Evolutionary conservation across 2,797 vertebrate species (phyloP).

Genomic region (Mycteria americana): DNA sequence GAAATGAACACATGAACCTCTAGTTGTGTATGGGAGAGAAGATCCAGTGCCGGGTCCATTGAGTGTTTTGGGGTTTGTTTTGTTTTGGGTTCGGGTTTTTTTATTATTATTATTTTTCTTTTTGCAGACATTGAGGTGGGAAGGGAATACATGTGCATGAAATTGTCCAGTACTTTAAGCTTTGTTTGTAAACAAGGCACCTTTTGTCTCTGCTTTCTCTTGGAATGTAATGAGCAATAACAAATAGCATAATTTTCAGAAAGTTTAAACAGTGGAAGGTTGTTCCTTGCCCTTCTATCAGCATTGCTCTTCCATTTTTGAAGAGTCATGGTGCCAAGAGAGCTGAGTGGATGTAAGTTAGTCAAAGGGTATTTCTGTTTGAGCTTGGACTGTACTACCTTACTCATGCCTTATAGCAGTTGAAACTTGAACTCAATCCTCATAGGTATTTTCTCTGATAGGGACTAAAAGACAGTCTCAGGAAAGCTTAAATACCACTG

Average conservation of each 20-base stretch:
- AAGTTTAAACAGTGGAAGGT: background rate
- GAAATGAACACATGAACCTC: fast-evolving
- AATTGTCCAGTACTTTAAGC: background rate
- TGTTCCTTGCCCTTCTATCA: background rate
- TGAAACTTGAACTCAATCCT: background rate
- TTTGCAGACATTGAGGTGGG: background rate
- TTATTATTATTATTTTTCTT: background rate
- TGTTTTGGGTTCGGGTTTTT: background rate
- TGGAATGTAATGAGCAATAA: background rate
- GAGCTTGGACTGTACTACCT: background rate
- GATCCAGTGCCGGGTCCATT: fast-evolving
- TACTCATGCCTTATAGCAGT: background rate
- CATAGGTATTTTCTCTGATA: background rate
- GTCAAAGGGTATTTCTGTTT: background rate
- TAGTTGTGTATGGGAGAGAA: background rate
- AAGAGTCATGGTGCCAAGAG: background rate
- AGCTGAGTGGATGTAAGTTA: background rate
- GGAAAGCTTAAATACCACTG: background rate
- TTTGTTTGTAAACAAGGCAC: background rate
- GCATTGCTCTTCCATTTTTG: background rate
- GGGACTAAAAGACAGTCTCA: background rate
- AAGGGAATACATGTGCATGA: background rate
- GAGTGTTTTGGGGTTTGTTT: background rate
- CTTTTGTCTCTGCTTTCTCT: background rate
- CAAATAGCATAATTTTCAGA: background rate